A percentile compares a stretch with the other conserved stretches of the same genome.
These are phyloP conservation scores for Colostygia pectinataria DNA, from an alignment of 2,888 invertebrate genomes.

Conservation along the genomic window DNA sequence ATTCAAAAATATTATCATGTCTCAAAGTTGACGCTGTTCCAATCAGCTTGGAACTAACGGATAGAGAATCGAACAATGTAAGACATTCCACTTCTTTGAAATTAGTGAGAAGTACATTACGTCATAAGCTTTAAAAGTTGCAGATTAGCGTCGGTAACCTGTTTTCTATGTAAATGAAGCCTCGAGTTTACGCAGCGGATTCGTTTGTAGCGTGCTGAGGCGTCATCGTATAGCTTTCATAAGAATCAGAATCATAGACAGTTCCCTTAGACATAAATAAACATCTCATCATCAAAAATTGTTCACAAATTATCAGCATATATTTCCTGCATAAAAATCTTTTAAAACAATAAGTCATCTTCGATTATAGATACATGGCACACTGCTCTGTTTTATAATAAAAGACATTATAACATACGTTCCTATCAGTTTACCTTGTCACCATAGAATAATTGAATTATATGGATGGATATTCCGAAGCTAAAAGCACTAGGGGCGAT, in stretches of 20 bases:
- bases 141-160: not conserved
- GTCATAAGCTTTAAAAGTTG: too few relatives aligned
- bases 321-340: slow-evolving; percentile 78
- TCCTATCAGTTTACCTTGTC: slow-evolving; percentile 77
- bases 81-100: too few relatives aligned
- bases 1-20: too few relatives aligned
- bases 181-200: not conserved
- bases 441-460: slow-evolving; percentile 82
- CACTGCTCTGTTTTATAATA: slow-evolving; percentile 75
- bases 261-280: slow-evolving; percentile 77
- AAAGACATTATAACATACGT: slow-evolving; percentile 61
- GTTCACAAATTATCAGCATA: slow-evolving; percentile 80
- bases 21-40: too few relatives aligned
- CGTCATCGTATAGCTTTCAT: slow-evolving; percentile 56
- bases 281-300: slow-evolving; percentile 72
- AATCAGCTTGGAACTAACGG: too few relatives aligned
- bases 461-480: slow-evolving; percentile 80
- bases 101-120: too few relatives aligned
- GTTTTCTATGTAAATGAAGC: slow-evolving; percentile 19
- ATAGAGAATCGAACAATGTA: too few relatives aligned
- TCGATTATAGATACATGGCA: slow-evolving; percentile 79
- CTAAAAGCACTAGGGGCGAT: slow-evolving; percentile 66
- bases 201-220: slow-evolving; percentile 27
- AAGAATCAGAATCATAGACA: slow-evolving; percentile 64
- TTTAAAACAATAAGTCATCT: slow-evolving; percentile 70